phyloP scores from a whole-genome alignment of 37 sponge, comb jelly and placozoan species.

The Beroe ovata region DNA sequence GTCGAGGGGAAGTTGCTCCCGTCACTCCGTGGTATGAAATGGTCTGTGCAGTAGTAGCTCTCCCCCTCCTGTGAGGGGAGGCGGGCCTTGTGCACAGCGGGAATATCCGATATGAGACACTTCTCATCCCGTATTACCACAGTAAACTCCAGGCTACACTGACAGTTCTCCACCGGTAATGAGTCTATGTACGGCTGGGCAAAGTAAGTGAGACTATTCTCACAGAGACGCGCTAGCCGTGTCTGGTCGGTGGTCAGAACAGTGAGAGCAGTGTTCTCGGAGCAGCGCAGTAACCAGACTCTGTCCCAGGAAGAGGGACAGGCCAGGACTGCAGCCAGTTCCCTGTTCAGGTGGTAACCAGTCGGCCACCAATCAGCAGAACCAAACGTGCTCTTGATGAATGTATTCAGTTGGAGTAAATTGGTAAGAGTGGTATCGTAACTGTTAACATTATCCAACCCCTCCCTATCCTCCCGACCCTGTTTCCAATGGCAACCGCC shows the following conservation, averaged over 20 bases:
- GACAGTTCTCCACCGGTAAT: not conserved
- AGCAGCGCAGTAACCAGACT: slow-evolving; percentile 12
- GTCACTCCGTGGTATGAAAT: slow-evolving; percentile 48
- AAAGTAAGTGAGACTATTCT: slow-evolving; percentile 55
- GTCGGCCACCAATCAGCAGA: not conserved
- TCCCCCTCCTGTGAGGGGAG: not conserved
- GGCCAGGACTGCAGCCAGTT: slow-evolving; percentile 39
- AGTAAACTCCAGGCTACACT: slow-evolving; percentile 29
- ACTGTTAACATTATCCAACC: not conserved
- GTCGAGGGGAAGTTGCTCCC: slow-evolving; percentile 48
- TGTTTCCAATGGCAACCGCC: slow-evolving; percentile 10
- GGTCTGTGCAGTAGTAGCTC: slow-evolving; percentile 8
- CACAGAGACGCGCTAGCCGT: slow-evolving; percentile 15
- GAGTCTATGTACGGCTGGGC: slow-evolving; percentile 35
- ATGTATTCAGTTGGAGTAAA: slow-evolving; percentile 1
- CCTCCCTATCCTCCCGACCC: not conserved
- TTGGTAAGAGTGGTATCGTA: slow-evolving; percentile 17
- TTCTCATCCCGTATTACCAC: not conserved
- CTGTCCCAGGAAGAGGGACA: slow-evolving; percentile 39
- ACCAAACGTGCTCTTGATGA: slow-evolving; percentile 1
- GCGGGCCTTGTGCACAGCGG: slow-evolving; percentile 26
- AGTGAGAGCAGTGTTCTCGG: slow-evolving; percentile 6
- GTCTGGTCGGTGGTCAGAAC: not conserved
- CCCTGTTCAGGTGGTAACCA: slow-evolving; percentile 61
- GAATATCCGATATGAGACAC: not conserved